Percentiles rank a stretch among this genome's conserved stretches.
These are phyloP conservation scores for Isichthys henryi DNA, from an alignment of 2,113 vertebrate species.

Conservation along the genomic window DNA sequence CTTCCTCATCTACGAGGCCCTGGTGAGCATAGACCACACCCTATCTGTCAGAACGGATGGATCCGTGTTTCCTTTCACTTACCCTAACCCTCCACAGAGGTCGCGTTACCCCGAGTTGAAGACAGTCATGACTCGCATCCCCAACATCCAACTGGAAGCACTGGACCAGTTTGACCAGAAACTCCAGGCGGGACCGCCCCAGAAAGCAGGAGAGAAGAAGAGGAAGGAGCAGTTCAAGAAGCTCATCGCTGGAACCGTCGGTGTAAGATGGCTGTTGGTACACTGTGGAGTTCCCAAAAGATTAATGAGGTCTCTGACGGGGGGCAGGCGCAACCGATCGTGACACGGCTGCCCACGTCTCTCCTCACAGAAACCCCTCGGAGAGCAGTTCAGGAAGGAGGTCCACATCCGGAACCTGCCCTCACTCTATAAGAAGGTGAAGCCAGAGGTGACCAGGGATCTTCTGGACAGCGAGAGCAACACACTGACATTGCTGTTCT, in stretches of 20 bases:
- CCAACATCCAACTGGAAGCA: conserved; percentile 76
- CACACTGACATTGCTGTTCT: conserved; percentile 70
- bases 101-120: conserved; percentile 80
- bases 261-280: conserved; percentile 61
- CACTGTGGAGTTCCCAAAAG: not conserved
- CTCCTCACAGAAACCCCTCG: conserved; percentile 80
- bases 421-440: conserved; percentile 85
- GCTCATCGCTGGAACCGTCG: conserved; percentile 85
- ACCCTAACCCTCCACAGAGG: conserved; percentile 56
- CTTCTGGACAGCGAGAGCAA: conserved; percentile 55
- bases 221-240: conserved; percentile 90
- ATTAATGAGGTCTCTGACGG: not conserved
- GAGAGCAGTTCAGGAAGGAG: conserved; percentile 95
- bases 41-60: not conserved
- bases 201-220: conserved; percentile 80
- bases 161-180: conserved; percentile 84
- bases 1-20: conserved; percentile 86
- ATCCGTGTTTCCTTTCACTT: not conserved
- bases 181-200: conserved; percentile 68
- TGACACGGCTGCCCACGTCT: conserved; percentile 10
- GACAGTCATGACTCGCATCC: conserved; percentile 83
- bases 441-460: conserved; percentile 67
- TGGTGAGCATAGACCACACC: conserved; percentile 58
- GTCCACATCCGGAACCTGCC: conserved; percentile 97
- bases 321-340: not conserved